Conservation (phyloP, 2,797 vertebrate species). For the Cichlasoma orientale region DNA sequence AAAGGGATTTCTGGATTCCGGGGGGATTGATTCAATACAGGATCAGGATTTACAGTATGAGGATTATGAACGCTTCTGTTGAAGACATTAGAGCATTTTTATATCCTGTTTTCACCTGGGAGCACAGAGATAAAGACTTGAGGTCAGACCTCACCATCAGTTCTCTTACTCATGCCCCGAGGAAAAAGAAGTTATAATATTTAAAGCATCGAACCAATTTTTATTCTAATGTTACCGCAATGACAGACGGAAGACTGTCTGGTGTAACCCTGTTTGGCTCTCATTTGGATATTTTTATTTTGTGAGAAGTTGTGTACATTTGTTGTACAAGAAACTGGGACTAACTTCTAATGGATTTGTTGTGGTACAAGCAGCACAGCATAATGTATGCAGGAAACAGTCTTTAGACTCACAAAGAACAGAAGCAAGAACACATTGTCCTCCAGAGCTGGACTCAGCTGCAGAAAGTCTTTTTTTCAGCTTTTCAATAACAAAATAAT, state of each 20-base stretch:
- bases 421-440: background rate
- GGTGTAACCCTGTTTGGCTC: background rate
- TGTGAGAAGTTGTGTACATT: background rate
- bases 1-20: conserved; percentile 14
- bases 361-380: background rate
- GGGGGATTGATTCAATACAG: conserved; percentile 15
- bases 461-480: background rate
- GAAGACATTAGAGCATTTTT: background rate
- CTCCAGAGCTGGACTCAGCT: background rate
- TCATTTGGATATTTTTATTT: background rate
- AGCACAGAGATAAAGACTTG: background rate
- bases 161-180: background rate
- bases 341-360: background rate
- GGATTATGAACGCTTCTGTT: conserved; percentile 10
- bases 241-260: background rate
- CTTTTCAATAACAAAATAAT: background rate
- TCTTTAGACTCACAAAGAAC: background rate
- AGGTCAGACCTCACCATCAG: background rate
- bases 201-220: background rate
- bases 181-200: background rate
- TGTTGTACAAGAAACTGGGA: background rate
- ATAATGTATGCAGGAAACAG: background rate
- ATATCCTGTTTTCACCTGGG: background rate
- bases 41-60: background rate
- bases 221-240: background rate